A percentile compares a stretch with the other conserved stretches of the same genome.
Evolutionary conservation across 2,888 invertebrate genomes (phyloP).

Genomic region (Malthinus flaveolus): DNA sequence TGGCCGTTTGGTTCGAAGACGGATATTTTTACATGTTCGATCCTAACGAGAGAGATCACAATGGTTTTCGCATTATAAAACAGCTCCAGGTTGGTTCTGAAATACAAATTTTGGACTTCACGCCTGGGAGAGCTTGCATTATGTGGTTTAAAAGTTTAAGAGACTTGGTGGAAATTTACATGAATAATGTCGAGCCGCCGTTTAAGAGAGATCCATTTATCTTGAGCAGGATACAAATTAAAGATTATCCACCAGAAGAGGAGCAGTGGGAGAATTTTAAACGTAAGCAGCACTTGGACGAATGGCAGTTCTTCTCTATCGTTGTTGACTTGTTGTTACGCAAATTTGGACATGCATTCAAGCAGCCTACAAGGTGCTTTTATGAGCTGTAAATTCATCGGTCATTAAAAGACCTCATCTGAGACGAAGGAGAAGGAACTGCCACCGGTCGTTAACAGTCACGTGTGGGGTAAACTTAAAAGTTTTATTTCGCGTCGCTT

Average conservation of each 20-base stretch:
- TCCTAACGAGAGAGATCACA: slow-evolving; percentile 52
- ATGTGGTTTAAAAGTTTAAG: slow-evolving; percentile 48
- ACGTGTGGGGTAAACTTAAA: neutral
- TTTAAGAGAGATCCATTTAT: slow-evolving; percentile 44
- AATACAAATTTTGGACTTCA: slow-evolving; percentile 34
- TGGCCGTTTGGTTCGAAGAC: slow-evolving; percentile 54
- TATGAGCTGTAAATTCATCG: no score
- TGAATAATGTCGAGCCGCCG: slow-evolving; percentile 47
- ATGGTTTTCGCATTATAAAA: slow-evolving; percentile 39
- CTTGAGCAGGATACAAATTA: slow-evolving; percentile 48
- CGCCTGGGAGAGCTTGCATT: slow-evolving; percentile 50
- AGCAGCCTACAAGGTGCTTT: no score
- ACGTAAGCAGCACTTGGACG: slow-evolving; percentile 33
- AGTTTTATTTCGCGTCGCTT: neutral
- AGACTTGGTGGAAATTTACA: slow-evolving; percentile 50
- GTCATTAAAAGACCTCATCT: no score
- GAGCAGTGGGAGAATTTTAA: slow-evolving; percentile 51
- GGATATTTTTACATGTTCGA: slow-evolving; percentile 54
- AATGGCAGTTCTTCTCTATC: no score
- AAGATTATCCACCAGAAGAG: slow-evolving; percentile 43
- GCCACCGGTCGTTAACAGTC: no score
- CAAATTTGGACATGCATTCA: no score
- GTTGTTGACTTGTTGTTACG: no score
- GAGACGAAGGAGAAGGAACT: no score
- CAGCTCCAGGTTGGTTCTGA: slow-evolving; percentile 36